Base-by-base conservation (phyloP, 1,140 invertebrate species). In the Zaprionus ornatus region DNA sequence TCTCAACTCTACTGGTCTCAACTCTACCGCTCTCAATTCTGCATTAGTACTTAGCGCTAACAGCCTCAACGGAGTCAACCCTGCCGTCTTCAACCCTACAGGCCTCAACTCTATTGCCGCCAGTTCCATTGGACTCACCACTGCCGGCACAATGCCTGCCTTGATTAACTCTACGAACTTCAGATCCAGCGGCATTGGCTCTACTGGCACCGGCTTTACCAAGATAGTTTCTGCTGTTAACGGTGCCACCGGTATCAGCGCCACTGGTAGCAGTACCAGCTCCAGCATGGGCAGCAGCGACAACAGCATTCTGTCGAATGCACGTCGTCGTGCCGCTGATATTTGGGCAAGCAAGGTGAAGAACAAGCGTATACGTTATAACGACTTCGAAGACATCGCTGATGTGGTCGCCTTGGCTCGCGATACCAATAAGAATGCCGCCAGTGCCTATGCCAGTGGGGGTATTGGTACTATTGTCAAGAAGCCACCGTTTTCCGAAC, bases 301-400 rank as follows among this genome's bases (percentile, higher is more conserved):
- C 13, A 25, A n/a, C 15, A 63, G 17, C 63, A 65, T 65, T 2
- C 32, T 27, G 19, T 55, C 82, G 63, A 88, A 79, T 76, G 85
- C 85, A 17, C 85, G 85, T 32, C 85, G 85, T 19, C 71, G 85
- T 12, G 85, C 81, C 52, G 72, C 85, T 6, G 85, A 81, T n/a
- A 68, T 65, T 37, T 88, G 85, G 85, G 81, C 79, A 19, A 79
- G 56, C 56, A 88, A 88, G 56, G 52, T 85, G 42, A 66, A 79
- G 40, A 66, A 81, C n/a, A 88, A 85, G 35, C 79, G 82, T 0
- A 68, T 82, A 10, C 82, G 82, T 21, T 85, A 79, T 61, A 86
- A 86, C 7, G 56, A 40, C 21, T 23, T 37, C 10, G 17, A 13
- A 3, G 13, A 3, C 35, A 40, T 23, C 3, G 19, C 35, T 2